These are phyloP conservation scores for Pteruthius melanotis DNA, from an alignment of 2,113 vertebrate species.

Conservation along the genomic window DNA sequence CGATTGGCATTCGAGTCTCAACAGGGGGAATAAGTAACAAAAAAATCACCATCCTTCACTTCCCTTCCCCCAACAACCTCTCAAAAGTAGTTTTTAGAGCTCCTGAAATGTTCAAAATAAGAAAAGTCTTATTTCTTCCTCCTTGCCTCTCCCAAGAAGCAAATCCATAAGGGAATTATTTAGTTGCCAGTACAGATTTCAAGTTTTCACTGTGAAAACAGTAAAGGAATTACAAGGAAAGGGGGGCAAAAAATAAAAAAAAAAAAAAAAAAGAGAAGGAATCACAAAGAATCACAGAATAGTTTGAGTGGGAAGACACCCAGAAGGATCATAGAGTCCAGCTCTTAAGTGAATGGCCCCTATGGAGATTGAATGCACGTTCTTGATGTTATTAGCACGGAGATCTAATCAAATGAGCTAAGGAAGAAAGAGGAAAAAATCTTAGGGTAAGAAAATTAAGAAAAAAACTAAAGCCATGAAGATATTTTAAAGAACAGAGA, in stretches of 20 bases:
- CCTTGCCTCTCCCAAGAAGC: neutral
- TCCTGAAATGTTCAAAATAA: neutral
- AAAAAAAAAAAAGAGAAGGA: fast-evolving
- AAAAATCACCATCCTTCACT: conserved; percentile 9
- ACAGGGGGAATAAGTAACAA: neutral
- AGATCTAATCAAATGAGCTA: neutral
- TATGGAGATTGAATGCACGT: fast-evolving
- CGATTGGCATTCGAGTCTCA: neutral
- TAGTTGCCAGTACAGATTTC: neutral
- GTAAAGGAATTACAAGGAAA: neutral
- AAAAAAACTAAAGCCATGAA: fast-evolving
- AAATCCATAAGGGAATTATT: neutral
- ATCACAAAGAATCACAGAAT: neutral
- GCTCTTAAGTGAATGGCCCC: neutral
- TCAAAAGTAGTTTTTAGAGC: neutral
- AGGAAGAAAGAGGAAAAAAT: fast-evolving
- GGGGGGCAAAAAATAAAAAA: fast-evolving
- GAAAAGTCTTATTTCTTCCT: neutral
- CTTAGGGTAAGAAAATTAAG: fast-evolving
- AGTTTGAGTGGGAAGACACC: neutral
- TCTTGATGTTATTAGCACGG: neutral
- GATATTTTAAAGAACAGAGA: neutral
- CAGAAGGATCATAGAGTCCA: neutral
- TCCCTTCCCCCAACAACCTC: neutral
- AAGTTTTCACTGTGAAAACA: neutral